Evolutionary conservation across 2,797 vertebrate genomes (phyloP).

Genomic region (Steatocranus sp.): DNA sequence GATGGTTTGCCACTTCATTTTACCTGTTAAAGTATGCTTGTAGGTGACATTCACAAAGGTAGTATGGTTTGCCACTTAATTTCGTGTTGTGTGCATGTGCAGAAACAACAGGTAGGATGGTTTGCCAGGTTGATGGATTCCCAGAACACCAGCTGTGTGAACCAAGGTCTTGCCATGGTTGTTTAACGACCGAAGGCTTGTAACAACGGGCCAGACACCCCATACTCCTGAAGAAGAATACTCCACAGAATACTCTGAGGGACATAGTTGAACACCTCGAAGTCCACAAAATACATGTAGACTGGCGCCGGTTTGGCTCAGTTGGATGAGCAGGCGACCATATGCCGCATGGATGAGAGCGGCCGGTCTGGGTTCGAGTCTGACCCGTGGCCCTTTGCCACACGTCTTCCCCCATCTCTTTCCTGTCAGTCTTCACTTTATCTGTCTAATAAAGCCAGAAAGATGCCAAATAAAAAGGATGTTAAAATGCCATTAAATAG

Average conservation of each 20-base stretch:
- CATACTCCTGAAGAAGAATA: not conserved
- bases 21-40: no score
- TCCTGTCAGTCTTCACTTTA: not conserved
- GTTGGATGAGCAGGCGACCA: not conserved
- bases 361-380: not conserved
- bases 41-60: no score
- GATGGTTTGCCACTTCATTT: not conserved
- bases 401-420: not conserved
- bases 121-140: not conserved
- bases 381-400: not conserved
- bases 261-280: not conserved
- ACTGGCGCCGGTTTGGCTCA: not conserved
- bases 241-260: not conserved
- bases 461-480: not conserved
- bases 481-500: not conserved
- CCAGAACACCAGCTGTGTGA: not conserved
- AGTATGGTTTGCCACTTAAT: no score
- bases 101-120: not conserved
- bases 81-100: no score
- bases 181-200: not conserved
- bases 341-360: accelerated
- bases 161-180: not conserved
- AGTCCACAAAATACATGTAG: not conserved
- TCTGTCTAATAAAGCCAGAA: not conserved
- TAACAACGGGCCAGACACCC: accelerated